Base-by-base conservation (phyloP, 2,888 invertebrate genomes). In the Epistrophe grossulariae region DNA sequence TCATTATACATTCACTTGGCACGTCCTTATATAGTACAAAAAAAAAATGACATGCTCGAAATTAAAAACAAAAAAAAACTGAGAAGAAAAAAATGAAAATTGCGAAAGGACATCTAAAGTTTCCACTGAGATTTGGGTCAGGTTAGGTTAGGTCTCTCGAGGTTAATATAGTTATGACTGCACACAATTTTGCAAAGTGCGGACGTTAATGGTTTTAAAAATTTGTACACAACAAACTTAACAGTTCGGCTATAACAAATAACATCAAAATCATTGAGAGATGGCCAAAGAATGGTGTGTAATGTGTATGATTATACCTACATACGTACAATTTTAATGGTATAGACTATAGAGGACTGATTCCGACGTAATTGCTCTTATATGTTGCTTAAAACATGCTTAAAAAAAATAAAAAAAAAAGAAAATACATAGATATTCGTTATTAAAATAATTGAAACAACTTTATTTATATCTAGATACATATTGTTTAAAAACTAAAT, bases 1-100 rank as follows among this genome's bases (percentile, higher is more conserved):
- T 79, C 82, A 85, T 85, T 85, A 73, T 82, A 82, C 78, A 85
- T 81, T 85, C 85, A 85, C 85, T 85, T 85, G 82, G 68, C 74
- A 82, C 78, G 78, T 79, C 71, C 82, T 73, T 48, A n/a, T n/a
- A n/a, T n/a, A 31, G 50, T 78, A 50, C 28, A 43, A 70, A 73
- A 79, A 78, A 73, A 66, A 84, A 24, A 24, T 59, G 76, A 72
- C 70, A 66, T 62, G 66, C 84, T 80, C 80, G 80, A 84, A 84
- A 79, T 84, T 79, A 79, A 66, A 81, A 24, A 24, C 24, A 24
- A 66, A 38, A 72, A 60, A 77, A 79, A 24, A 31, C 35, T 19
- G 50, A 66, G 50, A 66, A 72, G 80, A 80, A 71, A 78, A 45
- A 81, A 55, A 50, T 19, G 8, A 43, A 85, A 62, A 52, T 38